These are phyloP conservation scores for Salminus brasiliensis DNA, from an alignment of 2,113 vertebrate species.

Conservation along the genomic window DNA sequence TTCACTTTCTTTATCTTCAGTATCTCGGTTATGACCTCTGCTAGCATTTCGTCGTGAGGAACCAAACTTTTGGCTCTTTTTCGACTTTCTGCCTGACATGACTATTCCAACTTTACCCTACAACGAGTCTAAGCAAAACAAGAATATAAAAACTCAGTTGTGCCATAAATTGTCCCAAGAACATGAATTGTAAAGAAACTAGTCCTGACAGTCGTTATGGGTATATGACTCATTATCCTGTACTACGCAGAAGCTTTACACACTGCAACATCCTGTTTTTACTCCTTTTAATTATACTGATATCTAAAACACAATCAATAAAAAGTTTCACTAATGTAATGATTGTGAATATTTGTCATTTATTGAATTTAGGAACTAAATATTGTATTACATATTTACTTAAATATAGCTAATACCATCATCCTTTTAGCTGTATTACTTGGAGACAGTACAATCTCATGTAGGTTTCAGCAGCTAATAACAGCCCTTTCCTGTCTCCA, in stretches of 20 bases:
- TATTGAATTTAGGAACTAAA: too few species aligned
- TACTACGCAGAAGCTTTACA: conserved; percentile 2
- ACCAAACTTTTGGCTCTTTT: conserved; percentile 77
- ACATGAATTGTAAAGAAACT: conserved; percentile 25
- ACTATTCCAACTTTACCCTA: conserved; percentile 65
- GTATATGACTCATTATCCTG: conserved; percentile 39
- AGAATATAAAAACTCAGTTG: conserved; percentile 5
- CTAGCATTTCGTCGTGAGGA: conserved; percentile 67
- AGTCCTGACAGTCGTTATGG: neutral
- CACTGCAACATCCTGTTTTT: neutral
- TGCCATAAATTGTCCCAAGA: conserved; percentile 6
- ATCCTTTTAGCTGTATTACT: too few species aligned
- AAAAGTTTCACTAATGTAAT: neutral
- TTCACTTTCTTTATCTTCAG: neutral
- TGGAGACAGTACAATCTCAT: too few species aligned
- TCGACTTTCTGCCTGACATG: conserved; percentile 60
- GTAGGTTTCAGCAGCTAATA: too few species aligned
- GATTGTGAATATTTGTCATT: too few species aligned
- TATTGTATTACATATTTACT: too few species aligned
- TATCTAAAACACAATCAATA: neutral
- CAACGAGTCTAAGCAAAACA: conserved; percentile 52
- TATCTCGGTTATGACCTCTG: conserved; percentile 25
- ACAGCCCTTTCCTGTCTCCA: neutral
- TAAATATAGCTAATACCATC: neutral
- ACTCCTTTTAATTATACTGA: too few species aligned